Evolutionary conservation across 2,888 invertebrate genomes (phyloP).

Genomic region (Eugnorisma glareosa): DNA sequence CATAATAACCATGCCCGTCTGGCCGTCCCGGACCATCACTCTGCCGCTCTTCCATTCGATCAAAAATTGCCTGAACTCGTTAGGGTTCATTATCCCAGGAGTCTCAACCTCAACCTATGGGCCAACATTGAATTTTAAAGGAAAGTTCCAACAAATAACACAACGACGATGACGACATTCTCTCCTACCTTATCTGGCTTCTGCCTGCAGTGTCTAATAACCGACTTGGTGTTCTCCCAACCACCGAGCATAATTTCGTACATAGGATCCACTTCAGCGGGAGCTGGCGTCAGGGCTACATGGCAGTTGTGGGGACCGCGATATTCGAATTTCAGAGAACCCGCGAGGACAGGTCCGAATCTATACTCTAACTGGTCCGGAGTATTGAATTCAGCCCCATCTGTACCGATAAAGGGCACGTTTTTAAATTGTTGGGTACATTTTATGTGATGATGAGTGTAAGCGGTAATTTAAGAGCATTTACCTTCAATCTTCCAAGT

Average conservation of each 20-base stretch:
- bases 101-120: conserved; percentile 91
- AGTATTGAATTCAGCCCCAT: conserved; percentile 90
- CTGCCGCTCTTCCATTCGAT: conserved; percentile 91
- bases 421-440: conserved; percentile 87
- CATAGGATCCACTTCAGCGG: conserved; percentile 91
- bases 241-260: conserved; percentile 93
- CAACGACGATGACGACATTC: conserved; percentile 70
- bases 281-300: conserved; percentile 90
- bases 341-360: conserved; percentile 90
- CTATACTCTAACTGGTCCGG: conserved; percentile 91
- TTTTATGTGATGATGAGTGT: conserved; percentile 73
- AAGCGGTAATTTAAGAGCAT: conserved; percentile 19
- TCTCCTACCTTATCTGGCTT: conserved; percentile 91
- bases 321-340: conserved; percentile 90
- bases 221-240: conserved; percentile 92
- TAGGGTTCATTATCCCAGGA: conserved; percentile 90
- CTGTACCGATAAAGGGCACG: conserved; percentile 82
- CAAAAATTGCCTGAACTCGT: conserved; percentile 90
- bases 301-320: conserved; percentile 92
- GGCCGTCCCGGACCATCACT: conserved; percentile 86
- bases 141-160: conserved; percentile 52
- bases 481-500: conserved; percentile 95
- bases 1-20: conserved; percentile 88
- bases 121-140: conserved; percentile 62
- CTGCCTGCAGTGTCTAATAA: conserved; percentile 91